phyloP scores from a whole-genome alignment of 2,797 vertebrate genomes.

The Champsocephalus gunnari region DNA sequence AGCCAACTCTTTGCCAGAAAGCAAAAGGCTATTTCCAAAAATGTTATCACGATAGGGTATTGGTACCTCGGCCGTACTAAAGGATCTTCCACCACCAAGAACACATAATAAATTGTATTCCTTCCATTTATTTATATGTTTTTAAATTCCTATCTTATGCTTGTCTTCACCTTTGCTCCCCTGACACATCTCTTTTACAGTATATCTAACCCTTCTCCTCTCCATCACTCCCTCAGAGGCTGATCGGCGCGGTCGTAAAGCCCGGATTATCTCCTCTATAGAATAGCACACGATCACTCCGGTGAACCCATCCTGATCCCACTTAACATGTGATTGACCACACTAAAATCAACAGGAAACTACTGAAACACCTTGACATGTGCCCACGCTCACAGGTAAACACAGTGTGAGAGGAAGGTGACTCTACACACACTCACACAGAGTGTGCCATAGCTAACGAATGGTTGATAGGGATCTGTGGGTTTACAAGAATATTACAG shows the following conservation, averaged over 20 bases:
- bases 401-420: conserved; percentile 38
- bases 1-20: too few species aligned
- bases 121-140: too few species aligned
- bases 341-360: conserved; percentile 65
- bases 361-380: conserved; percentile 59
- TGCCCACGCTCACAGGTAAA: conserved; percentile 53
- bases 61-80: neutral
- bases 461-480: conserved; percentile 42
- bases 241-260: conserved; percentile 59
- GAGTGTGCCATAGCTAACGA: conserved; percentile 13
- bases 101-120: neutral
- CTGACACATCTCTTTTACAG: neutral
- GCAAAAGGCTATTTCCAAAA: neutral
- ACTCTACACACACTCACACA: conserved; percentile 19
- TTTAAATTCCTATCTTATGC: too few species aligned
- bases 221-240: conserved; percentile 11
- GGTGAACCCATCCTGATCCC: conserved; percentile 65
- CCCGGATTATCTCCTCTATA: conserved; percentile 68
- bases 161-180: neutral
- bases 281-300: conserved; percentile 60
- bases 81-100: neutral
- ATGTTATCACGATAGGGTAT: neutral
- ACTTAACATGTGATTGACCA: conserved; percentile 74
- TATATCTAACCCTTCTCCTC: conserved; percentile 4
- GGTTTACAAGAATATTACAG: conserved; percentile 41